Evolutionary conservation across 2,888 invertebrate genomes (phyloP), one percentile per base, ranked within the genome.

Genomic region (Drosophila vallismaia): DNA sequence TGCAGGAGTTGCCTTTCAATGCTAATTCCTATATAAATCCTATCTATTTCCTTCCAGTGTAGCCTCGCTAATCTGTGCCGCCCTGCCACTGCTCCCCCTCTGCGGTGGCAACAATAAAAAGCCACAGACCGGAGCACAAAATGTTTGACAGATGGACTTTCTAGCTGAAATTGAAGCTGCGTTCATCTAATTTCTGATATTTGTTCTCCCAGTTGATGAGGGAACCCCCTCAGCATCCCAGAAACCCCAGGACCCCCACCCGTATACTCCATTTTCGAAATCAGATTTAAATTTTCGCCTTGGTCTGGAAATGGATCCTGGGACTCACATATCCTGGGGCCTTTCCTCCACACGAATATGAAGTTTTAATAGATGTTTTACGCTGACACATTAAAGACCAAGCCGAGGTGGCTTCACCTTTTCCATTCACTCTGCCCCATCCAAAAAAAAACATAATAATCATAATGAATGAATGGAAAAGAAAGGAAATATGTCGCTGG

Each of bases 71-170:
- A 7, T 26, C 31, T 7, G 19, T 19, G 8, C 14, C 19, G 2
- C 40, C 24, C 8, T 29, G 24, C 8, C 42, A n/a, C 10, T 40
- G 12, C 4, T 4, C 2, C 38, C 12, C 31, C 42, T 48, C 66
- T 24, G 40, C 14, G 44, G 24, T 26, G 48, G 58, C 62, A 75
- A 80, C 72, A 79, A 79, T 82, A 58, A 64, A 79, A 72, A 74
- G 67, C 74, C 70, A 67, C 81, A 80, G 75, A 84, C 49, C 75
- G 66, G 53, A 51, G 60, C 72, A 71, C 63, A 63, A 7, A 42
- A 86, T 80, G 70, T 76, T 80, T 84, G 86, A 86, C 81, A 76
- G 81, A 82, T 82, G 86, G 78, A 83, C 78, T 74, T 44, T 54
- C 48, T 40, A 56, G 59, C 63, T 73, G 46, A 26, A 66, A 56